Percentiles rank a stretch among this genome's conserved stretches.
Evolutionary conservation across 2,888 invertebrate genomes (phyloP).

Genomic region (Endotricha flammealis): DNA sequence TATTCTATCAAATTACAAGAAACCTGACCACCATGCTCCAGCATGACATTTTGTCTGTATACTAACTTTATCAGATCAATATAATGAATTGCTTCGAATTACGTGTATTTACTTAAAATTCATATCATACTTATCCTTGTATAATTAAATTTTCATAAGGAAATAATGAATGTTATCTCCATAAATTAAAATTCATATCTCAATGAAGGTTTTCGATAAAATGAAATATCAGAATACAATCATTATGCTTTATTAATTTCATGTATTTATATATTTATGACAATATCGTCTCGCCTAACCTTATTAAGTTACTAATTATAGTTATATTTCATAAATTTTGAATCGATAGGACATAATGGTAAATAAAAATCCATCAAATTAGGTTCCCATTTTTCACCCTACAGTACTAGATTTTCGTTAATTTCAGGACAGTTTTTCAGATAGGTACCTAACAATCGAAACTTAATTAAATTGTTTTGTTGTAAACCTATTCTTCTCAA

Average conservation of each 20-base stretch:
- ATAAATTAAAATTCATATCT: too few relatives aligned
- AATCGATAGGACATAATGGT: slow-evolving; percentile 76
- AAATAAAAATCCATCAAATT: slow-evolving; percentile 68
- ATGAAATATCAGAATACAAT: slow-evolving; percentile 71
- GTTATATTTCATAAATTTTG: slow-evolving; percentile 76
- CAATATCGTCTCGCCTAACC: slow-evolving; percentile 80
- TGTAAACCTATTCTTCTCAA: slow-evolving; percentile 51
- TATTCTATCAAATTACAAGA: too few relatives aligned
- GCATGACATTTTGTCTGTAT: too few relatives aligned
- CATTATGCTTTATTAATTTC: slow-evolving; percentile 80
- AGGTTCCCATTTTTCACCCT: slow-evolving; percentile 49
- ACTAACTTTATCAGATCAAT: too few relatives aligned
- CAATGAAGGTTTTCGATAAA: too few relatives aligned
- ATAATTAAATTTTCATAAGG: too few relatives aligned
- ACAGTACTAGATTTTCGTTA: slow-evolving; percentile 52
- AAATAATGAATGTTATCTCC: too few relatives aligned
- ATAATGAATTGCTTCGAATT: too few relatives aligned
- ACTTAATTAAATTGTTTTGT: slow-evolving; percentile 50
- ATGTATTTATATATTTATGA: slow-evolving; percentile 80
- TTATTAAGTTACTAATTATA: slow-evolving; percentile 78
- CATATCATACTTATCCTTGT: too few relatives aligned
- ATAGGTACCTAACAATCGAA: slow-evolving; percentile 55
- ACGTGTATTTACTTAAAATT: too few relatives aligned
- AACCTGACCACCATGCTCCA: too few relatives aligned
- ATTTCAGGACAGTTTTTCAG: slow-evolving; percentile 52